Evolutionary conservation across 1,140 invertebrate genomes (phyloP).

Genomic region (Riptortus pedestris): DNA sequence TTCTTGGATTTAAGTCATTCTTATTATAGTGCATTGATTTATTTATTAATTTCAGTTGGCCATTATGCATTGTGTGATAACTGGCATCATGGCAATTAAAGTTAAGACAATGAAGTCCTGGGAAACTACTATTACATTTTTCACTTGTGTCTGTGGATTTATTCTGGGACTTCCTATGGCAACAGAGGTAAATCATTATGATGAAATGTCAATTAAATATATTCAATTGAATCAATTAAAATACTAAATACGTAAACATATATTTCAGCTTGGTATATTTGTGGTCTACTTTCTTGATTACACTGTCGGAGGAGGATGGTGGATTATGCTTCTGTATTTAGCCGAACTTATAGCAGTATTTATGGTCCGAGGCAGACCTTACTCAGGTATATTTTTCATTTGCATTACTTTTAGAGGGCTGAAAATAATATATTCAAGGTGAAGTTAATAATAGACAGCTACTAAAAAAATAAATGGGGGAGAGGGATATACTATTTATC

Average conservation of each 20-base stretch:
- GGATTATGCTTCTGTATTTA: constrained; percentile 68
- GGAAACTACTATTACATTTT: constrained; percentile 77
- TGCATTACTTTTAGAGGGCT: neutral
- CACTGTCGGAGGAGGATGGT: constrained; percentile 71
- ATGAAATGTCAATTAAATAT: constrained; percentile 5
- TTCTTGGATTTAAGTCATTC: too few relatives aligned
- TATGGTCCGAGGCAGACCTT: constrained; percentile 69
- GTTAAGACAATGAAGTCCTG: constrained; percentile 56
- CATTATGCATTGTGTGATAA: constrained; percentile 70
- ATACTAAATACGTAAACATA: neutral
- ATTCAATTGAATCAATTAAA: neutral
- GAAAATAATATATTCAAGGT: too few relatives aligned
- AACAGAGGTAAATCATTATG: constrained; percentile 59
- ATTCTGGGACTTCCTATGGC: constrained; percentile 77
- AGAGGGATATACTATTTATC: too few relatives aligned
- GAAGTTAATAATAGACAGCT: too few relatives aligned
- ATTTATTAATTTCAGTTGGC: constrained; percentile 45
- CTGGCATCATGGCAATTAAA: constrained; percentile 67
- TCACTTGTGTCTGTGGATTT: constrained; percentile 71
- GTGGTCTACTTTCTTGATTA: constrained; percentile 78
- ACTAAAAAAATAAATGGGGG: too few relatives aligned
- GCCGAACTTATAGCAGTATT: constrained; percentile 67
- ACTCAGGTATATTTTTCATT: constrained; percentile 46
- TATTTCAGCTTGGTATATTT: constrained; percentile 62
- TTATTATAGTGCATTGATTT: too few relatives aligned